phyloP scores from a whole-genome alignment of 2,888 invertebrate genomes.

The Scaptomyza tumidula region DNA sequence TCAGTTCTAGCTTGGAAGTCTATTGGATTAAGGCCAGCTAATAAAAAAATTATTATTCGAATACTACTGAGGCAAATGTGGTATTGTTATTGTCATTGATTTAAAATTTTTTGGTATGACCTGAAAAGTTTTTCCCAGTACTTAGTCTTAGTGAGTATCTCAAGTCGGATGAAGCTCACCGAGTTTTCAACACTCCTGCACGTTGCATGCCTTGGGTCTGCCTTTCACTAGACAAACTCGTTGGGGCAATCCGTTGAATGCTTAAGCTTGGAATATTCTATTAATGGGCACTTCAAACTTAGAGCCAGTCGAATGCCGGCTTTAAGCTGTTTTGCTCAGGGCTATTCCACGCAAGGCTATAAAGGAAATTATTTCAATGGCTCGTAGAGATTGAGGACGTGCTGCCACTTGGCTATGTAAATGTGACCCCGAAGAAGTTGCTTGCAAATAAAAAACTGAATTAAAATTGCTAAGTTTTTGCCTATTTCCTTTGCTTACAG shows the following conservation, averaged over 20 bases:
- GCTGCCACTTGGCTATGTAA: slow-evolving; percentile 45
- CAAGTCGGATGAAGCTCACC: no score
- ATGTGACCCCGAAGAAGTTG: slow-evolving; percentile 18
- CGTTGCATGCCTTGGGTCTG: not conserved
- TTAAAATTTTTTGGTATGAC: not conserved
- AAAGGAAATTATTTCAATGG: slow-evolving; percentile 51
- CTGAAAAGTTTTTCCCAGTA: not conserved
- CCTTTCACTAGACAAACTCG: slow-evolving; percentile 3
- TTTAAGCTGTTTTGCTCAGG: slow-evolving; percentile 1
- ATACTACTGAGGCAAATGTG: no score
- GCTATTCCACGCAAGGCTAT: not conserved
- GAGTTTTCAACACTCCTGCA: no score
- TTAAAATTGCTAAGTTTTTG: slow-evolving; percentile 17
- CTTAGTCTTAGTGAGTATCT: no score
- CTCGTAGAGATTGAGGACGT: slow-evolving; percentile 25
- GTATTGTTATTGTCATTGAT: no score
- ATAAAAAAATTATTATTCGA: no score
- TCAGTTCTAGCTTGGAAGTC: slow-evolving; percentile 13
- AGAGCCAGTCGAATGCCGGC: slow-evolving; percentile 16
- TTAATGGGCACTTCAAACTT: slow-evolving; percentile 39
- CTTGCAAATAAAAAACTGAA: not conserved
- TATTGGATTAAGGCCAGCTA: no score
- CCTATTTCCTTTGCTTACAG: slow-evolving; percentile 85
- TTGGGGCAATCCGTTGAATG: not conserved
- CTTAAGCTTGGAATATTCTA: slow-evolving; percentile 19